phyloP scores from a whole-genome alignment of 2,797 vertebrate genomes.

The Oryzias sinensis region DNA sequence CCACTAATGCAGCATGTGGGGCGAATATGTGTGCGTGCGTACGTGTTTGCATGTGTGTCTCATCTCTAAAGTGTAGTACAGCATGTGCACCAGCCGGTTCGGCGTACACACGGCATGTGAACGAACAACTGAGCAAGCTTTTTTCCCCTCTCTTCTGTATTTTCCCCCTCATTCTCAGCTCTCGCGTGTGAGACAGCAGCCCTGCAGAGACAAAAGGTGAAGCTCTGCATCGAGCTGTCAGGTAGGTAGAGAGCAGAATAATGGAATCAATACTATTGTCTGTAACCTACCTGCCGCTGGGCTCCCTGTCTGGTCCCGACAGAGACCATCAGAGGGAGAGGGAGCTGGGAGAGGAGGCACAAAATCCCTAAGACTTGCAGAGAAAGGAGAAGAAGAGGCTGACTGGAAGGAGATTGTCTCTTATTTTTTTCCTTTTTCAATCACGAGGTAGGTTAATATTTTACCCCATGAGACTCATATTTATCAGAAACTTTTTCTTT shows the following conservation, averaged over 20 bases:
- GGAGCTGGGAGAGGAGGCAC: constrained; percentile 38
- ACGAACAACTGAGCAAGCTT: constrained; percentile 35
- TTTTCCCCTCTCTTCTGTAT: constrained; percentile 32
- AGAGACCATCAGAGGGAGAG: constrained; percentile 47
- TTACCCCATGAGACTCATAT: constrained; percentile 9
- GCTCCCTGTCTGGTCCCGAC: constrained; percentile 70
- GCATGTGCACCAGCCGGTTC: constrained; percentile 38
- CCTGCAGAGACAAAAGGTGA: constrained; percentile 68
- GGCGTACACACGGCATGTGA: constrained; percentile 41
- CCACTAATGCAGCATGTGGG: constrained; percentile 48
- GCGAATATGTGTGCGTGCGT: constrained; percentile 29
- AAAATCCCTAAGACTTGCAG: constrained; percentile 48
- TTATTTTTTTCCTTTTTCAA: constrained; percentile 25
- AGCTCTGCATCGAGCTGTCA: constrained; percentile 48
- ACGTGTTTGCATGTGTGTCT: constrained; percentile 20
- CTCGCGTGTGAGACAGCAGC: constrained; percentile 36
- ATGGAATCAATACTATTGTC: constrained; percentile 77
- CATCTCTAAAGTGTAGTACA: constrained; percentile 31
- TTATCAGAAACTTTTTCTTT: constrained; percentile 45
- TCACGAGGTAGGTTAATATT: neutral
- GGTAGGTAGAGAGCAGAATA: constrained; percentile 68
- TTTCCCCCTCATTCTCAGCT: constrained; percentile 49
- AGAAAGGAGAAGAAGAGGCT: constrained; percentile 46
- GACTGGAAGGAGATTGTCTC: constrained; percentile 44
- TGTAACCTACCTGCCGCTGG: constrained; percentile 73